phyloP scores from a whole-genome alignment of 2,888 invertebrate species.

The Melitaea athalia region DNA sequence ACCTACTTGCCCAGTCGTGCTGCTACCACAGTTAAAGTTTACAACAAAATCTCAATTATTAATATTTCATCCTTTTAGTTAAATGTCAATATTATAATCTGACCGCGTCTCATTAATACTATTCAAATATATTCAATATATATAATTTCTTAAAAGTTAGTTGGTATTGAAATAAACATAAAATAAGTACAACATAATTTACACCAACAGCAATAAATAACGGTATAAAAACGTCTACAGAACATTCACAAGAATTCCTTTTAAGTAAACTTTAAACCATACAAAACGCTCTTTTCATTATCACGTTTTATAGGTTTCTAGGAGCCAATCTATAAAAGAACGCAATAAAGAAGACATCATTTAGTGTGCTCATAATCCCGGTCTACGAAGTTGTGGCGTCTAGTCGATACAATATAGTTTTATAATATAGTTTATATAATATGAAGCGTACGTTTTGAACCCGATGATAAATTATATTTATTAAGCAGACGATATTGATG shows the following conservation, averaged over 20 bases:
- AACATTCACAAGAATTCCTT: not conserved
- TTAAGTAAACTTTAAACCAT: not conserved
- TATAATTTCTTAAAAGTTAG: too few species aligned
- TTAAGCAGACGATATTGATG: constrained; percentile 3
- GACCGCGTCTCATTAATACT: too few species aligned
- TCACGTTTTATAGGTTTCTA: constrained; percentile 3
- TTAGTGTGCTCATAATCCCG: constrained; percentile 24
- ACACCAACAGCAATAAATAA: not conserved
- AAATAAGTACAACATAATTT: too few species aligned
- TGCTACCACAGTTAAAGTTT: too few species aligned
- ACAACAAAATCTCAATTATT: too few species aligned
- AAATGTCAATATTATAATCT: too few species aligned
- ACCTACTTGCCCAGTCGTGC: too few species aligned
- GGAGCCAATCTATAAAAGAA: constrained; percentile 9
- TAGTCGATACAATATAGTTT: constrained; percentile 6
- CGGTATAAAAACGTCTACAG: not conserved
- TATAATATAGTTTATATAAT: constrained; percentile 20
- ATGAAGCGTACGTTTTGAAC: constrained; percentile 13
- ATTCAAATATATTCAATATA: too few species aligned
- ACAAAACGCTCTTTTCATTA: constrained; percentile 7
- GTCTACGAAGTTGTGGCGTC: constrained; percentile 26
- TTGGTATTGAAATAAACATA: too few species aligned
- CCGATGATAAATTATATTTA: constrained; percentile 21
- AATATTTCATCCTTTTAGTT: too few species aligned
- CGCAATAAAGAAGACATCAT: constrained; percentile 18